Evolutionary conservation across 2,797 vertebrate genomes (phyloP).

Genomic region (Mormyrus proboscirostris): DNA sequence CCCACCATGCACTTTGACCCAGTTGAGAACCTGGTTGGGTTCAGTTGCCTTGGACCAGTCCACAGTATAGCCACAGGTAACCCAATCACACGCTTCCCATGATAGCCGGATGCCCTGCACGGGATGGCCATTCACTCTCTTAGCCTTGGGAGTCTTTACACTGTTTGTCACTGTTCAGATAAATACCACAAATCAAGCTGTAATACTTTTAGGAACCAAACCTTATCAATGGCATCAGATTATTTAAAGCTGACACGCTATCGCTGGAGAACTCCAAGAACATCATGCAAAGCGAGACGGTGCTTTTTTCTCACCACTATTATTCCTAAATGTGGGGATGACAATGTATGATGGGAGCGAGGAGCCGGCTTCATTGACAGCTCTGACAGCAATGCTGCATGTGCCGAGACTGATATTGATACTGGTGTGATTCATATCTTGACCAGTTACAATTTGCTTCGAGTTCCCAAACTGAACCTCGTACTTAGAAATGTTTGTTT

Average conservation of each 20-base stretch:
- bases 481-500: background rate
- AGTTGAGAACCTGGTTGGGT: slow-evolving; percentile 45
- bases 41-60: slow-evolving; percentile 67
- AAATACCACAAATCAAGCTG: background rate
- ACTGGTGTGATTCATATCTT: background rate
- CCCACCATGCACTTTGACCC: slow-evolving; percentile 58
- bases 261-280: background rate
- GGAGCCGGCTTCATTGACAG: background rate
- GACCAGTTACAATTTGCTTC: background rate
- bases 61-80: slow-evolving; percentile 61
- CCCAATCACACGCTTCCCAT: slow-evolving; percentile 53
- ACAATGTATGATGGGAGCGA: background rate
- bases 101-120: slow-evolving; percentile 54
- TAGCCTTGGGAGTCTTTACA: slow-evolving; percentile 31
- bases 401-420: background rate
- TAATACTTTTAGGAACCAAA: background rate
- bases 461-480: background rate
- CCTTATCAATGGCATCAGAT: background rate
- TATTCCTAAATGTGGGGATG: background rate
- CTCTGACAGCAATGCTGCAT: background rate
- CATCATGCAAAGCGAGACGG: background rate
- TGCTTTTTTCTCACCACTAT: background rate
- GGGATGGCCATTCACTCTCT: slow-evolving; percentile 43
- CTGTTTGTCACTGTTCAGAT: background rate
- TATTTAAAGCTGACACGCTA: background rate